phyloP scores from a whole-genome alignment of 2,113 vertebrate genomes.

The Mastomys natalensis region DNA sequence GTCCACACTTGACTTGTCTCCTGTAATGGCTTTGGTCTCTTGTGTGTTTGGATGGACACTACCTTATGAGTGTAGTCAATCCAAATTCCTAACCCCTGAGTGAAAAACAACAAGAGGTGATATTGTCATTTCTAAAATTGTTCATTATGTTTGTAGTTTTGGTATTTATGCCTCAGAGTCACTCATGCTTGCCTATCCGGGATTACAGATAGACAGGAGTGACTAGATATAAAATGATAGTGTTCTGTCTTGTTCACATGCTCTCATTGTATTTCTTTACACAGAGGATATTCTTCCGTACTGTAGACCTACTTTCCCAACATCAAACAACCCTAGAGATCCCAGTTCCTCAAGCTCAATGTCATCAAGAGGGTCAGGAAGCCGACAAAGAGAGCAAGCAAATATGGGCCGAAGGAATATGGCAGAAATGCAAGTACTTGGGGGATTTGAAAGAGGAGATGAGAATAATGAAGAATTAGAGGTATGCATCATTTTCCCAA shows the following conservation, averaged over 20 bases:
- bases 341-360: constrained; percentile 98
- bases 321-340: constrained; percentile 95
- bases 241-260: constrained; percentile 23
- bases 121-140: constrained; percentile 46
- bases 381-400: constrained; percentile 93
- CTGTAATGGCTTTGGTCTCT: not conserved
- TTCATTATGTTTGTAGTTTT: constrained; percentile 41
- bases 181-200: not conserved
- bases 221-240: not conserved
- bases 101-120: constrained; percentile 24
- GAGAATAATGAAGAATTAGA: constrained; percentile 95
- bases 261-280: constrained; percentile 77
- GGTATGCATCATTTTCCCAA: constrained; percentile 85
- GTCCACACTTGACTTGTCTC: not conserved
- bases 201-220: not conserved
- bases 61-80: not conserved
- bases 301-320: constrained; percentile 97
- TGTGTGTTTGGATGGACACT: not conserved
- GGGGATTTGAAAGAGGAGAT: constrained; percentile 93
- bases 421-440: constrained; percentile 93
- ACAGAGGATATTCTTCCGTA: constrained; percentile 98
- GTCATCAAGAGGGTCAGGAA: constrained; percentile 98
- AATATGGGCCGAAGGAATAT: constrained; percentile 92
- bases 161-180: not conserved
- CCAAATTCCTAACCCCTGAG: not conserved